Conservation (phyloP, 2,113 vertebrate species). For the Eulemur macaco region DNA sequence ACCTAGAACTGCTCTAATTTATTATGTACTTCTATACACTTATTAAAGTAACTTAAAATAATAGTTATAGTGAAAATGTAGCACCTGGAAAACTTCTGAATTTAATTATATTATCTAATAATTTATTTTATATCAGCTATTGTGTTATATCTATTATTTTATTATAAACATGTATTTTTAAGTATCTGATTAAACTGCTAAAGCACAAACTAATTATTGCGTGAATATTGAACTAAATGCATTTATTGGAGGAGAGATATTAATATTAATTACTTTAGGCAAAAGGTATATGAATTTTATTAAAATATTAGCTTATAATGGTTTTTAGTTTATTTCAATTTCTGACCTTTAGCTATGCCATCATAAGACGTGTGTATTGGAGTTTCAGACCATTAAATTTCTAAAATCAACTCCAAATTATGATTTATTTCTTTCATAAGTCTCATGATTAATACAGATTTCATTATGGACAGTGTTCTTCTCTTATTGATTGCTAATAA, state of each 20-base stretch:
- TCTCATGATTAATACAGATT: constrained; percentile 84
- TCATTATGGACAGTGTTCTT: constrained; percentile 82
- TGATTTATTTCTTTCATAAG: constrained; percentile 84
- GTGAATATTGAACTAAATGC: background rate
- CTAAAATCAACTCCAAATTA: constrained; percentile 80
- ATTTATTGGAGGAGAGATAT: background rate
- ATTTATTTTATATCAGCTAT: background rate
- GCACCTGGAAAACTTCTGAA: background rate
- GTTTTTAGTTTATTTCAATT: constrained; percentile 83
- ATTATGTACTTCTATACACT: constrained; percentile 31
- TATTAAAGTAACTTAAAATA: constrained; percentile 21
- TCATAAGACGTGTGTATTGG: constrained; percentile 77
- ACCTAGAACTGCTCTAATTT: background rate
- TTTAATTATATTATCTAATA: background rate
- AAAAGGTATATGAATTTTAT: constrained; percentile 80
- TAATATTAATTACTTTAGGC: constrained; percentile 82
- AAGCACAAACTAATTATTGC: background rate
- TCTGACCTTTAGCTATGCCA: constrained; percentile 80
- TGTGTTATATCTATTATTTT: background rate
- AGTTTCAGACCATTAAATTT: constrained; percentile 82
- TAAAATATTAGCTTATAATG: constrained; percentile 76
- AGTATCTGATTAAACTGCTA: background rate
- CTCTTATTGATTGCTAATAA: constrained; percentile 83
- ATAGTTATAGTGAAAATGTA: background rate
- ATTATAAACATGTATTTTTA: constrained; percentile 25